phyloP scores from a whole-genome alignment of 2,888 invertebrate genomes.

The Amblyjoppa proteus region DNA sequence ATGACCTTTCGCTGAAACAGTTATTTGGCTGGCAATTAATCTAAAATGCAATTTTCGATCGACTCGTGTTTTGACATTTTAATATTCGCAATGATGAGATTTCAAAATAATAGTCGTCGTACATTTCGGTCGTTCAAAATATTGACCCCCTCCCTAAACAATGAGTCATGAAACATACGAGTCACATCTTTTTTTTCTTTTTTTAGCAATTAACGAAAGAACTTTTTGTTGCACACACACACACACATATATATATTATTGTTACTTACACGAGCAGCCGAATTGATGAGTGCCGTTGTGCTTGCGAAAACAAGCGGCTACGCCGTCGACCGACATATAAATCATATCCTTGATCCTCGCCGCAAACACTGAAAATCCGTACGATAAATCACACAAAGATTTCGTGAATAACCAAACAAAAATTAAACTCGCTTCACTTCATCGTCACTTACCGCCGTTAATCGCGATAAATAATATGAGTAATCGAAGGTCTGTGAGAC shows the following conservation, averaged over 20 bases:
- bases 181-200: too few species aligned
- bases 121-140: too few species aligned
- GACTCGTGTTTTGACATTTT: too few species aligned
- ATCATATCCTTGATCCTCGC: constrained; percentile 92
- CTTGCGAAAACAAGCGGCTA: constrained; percentile 93
- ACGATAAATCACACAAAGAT: constrained; percentile 26
- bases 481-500: constrained; percentile 54
- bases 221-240: too few species aligned
- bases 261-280: constrained; percentile 95
- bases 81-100: too few species aligned
- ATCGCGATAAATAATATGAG: constrained; percentile 59
- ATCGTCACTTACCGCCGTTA: constrained; percentile 54
- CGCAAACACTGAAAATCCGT: constrained; percentile 83
- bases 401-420: constrained; percentile 37
- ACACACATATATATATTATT: background rate
- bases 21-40: too few species aligned
- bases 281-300: constrained; percentile 98
- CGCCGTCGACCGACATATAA: constrained; percentile 91
- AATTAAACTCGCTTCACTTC: background rate
- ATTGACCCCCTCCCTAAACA: too few species aligned
- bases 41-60: too few species aligned
- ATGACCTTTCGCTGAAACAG: too few species aligned
- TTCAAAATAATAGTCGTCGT: too few species aligned
- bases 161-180: too few species aligned
- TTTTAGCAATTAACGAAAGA: background rate